Conservation (phyloP, 2,113 vertebrate genomes). For the Rhabdomys dilectus region DNA sequence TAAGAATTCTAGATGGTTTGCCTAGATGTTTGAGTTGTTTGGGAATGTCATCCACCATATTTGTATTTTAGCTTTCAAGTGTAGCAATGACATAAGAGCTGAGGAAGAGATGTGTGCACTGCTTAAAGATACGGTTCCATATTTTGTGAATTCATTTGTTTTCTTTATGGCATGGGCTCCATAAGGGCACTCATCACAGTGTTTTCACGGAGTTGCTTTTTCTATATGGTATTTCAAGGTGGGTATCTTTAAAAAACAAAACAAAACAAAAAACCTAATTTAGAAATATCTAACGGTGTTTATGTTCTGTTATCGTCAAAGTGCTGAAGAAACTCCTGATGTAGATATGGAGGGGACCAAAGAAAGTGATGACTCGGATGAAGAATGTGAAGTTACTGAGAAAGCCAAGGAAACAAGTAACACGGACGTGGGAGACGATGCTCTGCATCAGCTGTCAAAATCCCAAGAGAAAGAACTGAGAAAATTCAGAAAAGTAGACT, state of each 20-base stretch:
- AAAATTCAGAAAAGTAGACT: slow-evolving; percentile 91
- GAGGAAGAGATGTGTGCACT: neutral
- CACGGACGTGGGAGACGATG: slow-evolving; percentile 70
- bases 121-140: neutral
- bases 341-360: slow-evolving; percentile 92
- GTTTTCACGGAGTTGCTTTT: slow-evolving; percentile 12
- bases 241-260: neutral
- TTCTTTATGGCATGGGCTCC: neutral
- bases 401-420: slow-evolving; percentile 68
- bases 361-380: slow-evolving; percentile 90
- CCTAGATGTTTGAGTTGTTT: neutral
- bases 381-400: slow-evolving; percentile 85
- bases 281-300: neutral
- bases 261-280: neutral
- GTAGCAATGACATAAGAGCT: neutral
- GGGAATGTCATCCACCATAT: neutral
- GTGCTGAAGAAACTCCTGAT: slow-evolving; percentile 78
- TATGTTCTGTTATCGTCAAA: slow-evolving; percentile 51
- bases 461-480: slow-evolving; percentile 91
- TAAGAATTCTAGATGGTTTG: slow-evolving; percentile 68
- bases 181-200: neutral
- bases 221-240: neutral
- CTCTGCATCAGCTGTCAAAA: slow-evolving; percentile 86
- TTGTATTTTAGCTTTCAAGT: neutral
- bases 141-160: neutral